Evolutionary conservation across 2,113 vertebrate genomes (phyloP), one percentile per base, ranked within the genome.

Genomic region (Catharus bicknelli): DNA sequence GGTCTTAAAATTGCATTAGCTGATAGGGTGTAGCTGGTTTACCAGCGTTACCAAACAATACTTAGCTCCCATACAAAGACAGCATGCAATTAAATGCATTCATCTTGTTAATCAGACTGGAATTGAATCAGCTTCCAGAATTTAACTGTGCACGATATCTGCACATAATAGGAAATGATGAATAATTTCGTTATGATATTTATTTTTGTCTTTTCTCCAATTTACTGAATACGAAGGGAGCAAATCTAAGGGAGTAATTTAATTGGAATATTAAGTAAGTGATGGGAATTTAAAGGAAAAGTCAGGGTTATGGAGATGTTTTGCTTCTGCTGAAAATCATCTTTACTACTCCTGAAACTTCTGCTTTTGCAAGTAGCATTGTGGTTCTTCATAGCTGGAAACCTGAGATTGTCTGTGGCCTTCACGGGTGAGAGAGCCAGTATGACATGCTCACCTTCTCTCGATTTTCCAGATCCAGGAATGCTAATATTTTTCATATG

Each of bases 401-500:
- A 95, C 26, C 18, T 62, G 76, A 94, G 93, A 58, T 18, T 92
- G 70, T 55, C 85, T 53, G 53, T 68, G 90, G 87, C 68, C 82
- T 92, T 91, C 64, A 10, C 2, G 75, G 73, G 68, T 4, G 3
- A 83, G 78, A 88, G 75, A 68, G 47, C 1, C 1, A 58, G 61
- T 26, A 47, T 11, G 57, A 84, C 58, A 73, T 45, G 64, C 78
- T 93, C 25, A 7, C 86, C 27, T 95, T 73, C 59, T 68, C 83
- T 95, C 2, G 70, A 93, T 95, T 96, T 95, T 95, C 94, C 95
- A 96, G 92, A 86, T 91, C 87, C 26, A 7, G 91, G 92, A 95
- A 93, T 84, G 15, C 57, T 97, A 96, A 95, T 95, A 96, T 96
- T 96, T 98, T 96, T 97, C 96, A 91, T 66, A 95, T 94, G 96